Conservation (phyloP, 2,888 invertebrate genomes). For the Trichopoda pennipes region DNA sequence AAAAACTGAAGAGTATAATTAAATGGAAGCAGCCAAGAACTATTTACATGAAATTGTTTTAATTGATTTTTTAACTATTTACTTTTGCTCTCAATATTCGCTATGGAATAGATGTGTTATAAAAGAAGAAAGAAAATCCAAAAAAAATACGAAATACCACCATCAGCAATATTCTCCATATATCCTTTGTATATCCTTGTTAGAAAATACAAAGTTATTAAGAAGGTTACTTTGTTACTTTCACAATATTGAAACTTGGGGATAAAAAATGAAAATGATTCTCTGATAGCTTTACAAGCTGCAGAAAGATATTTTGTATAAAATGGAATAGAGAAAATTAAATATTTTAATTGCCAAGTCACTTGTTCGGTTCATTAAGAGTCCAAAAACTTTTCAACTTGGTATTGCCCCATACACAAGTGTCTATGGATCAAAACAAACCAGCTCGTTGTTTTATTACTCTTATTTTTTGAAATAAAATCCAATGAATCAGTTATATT, state of each 20-base stretch:
- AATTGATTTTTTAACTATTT: constrained; percentile 14
- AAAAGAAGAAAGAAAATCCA: no score
- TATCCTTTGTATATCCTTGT: no score
- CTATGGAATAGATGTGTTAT: constrained; percentile 43
- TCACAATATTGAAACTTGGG: no score
- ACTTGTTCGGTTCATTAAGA: constrained; percentile 60
- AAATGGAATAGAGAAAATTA: constrained; percentile 47
- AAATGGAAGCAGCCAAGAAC: background rate
- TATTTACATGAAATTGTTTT: background rate
- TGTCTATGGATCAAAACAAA: background rate
- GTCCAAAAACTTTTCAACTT: background rate
- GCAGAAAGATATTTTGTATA: background rate
- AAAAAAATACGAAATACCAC: constrained; percentile 45
- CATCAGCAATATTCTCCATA: constrained; percentile 35
- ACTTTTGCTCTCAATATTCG: constrained; percentile 41
- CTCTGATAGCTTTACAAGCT: background rate
- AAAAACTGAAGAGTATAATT: background rate
- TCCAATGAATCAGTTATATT: background rate
- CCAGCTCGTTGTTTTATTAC: constrained; percentile 1
- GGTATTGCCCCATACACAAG: background rate
- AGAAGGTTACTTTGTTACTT: no score
- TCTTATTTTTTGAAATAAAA: background rate
- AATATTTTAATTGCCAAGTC: constrained; percentile 68
- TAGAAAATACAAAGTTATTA: no score
- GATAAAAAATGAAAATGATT: no score